These are phyloP conservation scores for Amblyraja radiata DNA, from an alignment of 2,797 vertebrate genomes.

Conservation along the genomic window DNA sequence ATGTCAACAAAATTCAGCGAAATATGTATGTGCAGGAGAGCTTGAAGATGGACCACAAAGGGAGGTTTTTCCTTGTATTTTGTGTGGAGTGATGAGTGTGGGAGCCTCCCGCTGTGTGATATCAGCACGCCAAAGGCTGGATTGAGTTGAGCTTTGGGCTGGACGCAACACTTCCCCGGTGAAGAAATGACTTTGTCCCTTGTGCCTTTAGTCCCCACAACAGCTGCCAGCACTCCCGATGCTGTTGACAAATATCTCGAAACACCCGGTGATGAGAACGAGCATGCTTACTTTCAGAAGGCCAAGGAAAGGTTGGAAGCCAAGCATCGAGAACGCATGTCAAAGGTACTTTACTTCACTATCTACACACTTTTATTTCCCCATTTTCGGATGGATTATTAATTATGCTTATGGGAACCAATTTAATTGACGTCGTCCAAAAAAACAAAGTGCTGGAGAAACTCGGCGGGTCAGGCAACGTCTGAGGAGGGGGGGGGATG, in stretches of 20 bases:
- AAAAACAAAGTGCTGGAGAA: too few species aligned
- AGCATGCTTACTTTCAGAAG: constrained; percentile 91
- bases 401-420: neutral
- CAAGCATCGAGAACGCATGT: constrained; percentile 92
- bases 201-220: constrained; percentile 77
- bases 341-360: constrained; percentile 64
- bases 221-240: constrained; percentile 80
- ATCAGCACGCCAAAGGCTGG: neutral
- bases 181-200: neutral
- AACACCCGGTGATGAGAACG: constrained; percentile 89
- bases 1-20: neutral
- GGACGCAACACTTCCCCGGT: too few species aligned
- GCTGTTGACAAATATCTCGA: constrained; percentile 91
- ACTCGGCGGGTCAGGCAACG: too few species aligned
- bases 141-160: neutral
- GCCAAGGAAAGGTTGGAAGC: constrained; percentile 93
- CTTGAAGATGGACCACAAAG: neutral
- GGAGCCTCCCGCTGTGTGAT: neutral
- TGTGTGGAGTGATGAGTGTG: neutral
- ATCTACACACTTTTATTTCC: constrained; percentile 39
- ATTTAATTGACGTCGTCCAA: neutral
- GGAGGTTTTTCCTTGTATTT: neutral
- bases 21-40: neutral
- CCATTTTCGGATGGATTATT: neutral
- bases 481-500: too few species aligned